phyloP scores from a whole-genome alignment of 2,888 invertebrate genomes.

The Andrena bucephala region DNA sequence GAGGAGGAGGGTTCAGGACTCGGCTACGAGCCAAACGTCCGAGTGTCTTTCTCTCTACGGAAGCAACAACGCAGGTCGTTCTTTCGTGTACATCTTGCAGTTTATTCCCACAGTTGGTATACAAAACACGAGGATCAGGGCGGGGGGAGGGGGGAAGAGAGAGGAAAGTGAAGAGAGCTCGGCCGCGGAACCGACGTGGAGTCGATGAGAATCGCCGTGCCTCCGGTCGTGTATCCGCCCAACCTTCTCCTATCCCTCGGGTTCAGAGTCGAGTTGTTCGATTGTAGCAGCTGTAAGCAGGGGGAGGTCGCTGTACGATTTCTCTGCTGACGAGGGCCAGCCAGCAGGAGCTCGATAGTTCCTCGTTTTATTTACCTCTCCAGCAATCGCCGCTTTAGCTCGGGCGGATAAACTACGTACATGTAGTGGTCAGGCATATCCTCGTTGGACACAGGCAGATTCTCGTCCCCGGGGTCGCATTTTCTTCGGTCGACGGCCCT shows the following conservation, averaged over 20 bases:
- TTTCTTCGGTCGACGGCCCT: constrained; percentile 76
- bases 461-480: constrained; percentile 75
- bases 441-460: constrained; percentile 73
- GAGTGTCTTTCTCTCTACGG: neutral
- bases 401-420: constrained; percentile 95
- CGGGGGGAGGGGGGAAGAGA: constrained; percentile 3
- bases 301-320: constrained; percentile 62
- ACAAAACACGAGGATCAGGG: constrained; percentile 71
- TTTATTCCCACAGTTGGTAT: constrained; percentile 72
- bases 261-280: constrained; percentile 87
- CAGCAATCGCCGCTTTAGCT: constrained; percentile 92
- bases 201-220: constrained; percentile 14
- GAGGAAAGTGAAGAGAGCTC: constrained; percentile 42
- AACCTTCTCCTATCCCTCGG: constrained; percentile 28
- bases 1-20: too few species aligned
- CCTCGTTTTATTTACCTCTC: constrained; percentile 88
- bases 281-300: constrained; percentile 91
- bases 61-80: neutral
- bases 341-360: neutral
- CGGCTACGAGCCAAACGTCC: too few species aligned
- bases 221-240: constrained; percentile 29
- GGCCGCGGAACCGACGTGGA: constrained; percentile 19
- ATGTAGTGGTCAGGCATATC: constrained; percentile 89
- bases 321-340: constrained; percentile 20
- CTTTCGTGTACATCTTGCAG: constrained; percentile 62